Evolutionary conservation across 2,797 vertebrate species (phyloP).

Genomic region (Ptychadena robeensis): DNA sequence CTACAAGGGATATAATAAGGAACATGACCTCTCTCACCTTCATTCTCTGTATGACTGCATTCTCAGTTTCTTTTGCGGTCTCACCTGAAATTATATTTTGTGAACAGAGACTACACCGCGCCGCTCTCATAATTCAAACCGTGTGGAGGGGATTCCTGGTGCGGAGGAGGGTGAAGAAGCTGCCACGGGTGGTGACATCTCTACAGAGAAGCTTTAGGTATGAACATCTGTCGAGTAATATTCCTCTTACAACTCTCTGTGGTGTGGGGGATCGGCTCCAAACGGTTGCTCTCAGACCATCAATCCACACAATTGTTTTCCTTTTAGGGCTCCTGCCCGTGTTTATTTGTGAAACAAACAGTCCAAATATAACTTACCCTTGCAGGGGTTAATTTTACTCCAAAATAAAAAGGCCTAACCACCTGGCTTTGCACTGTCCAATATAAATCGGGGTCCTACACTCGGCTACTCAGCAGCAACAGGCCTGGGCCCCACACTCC

Average conservation of each 20-base stretch:
- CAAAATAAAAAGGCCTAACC: too few species aligned
- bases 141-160: conserved; percentile 86
- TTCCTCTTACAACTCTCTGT: not conserved
- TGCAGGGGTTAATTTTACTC: too few species aligned
- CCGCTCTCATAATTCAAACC: conserved; percentile 89
- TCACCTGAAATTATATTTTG: conserved; percentile 42
- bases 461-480: too few species aligned
- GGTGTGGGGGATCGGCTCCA: too few species aligned
- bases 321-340: too few species aligned
- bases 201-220: conserved; percentile 93
- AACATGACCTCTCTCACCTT: not conserved
- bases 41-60: not conserved
- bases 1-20: not conserved
- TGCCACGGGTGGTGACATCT: conserved; percentile 80
- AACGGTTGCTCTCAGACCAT: too few species aligned
- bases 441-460: too few species aligned
- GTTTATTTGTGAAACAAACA: too few species aligned
- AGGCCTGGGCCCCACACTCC: too few species aligned
- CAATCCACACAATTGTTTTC: too few species aligned
- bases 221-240: conserved; percentile 31
- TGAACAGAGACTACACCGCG: conserved; percentile 77
- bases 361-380: too few species aligned
- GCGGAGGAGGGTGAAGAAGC: conserved; percentile 84
- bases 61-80: not conserved
- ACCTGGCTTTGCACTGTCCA: too few species aligned